Evolutionary conservation across 30 jellyfish, hydroid and myxozoan species (phyloP).

Genomic region (Sanderia malayensis): DNA sequence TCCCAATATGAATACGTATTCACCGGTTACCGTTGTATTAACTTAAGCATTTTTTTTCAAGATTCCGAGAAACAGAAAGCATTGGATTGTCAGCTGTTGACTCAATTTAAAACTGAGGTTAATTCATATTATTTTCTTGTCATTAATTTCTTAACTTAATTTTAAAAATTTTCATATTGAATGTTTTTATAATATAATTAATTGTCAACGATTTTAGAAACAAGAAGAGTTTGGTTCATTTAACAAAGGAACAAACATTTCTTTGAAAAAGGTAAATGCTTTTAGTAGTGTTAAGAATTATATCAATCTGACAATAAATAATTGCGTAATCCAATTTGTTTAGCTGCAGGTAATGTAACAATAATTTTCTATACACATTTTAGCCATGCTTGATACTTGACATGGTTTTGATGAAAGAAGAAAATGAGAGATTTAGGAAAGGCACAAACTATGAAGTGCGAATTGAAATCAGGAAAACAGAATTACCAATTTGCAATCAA

Average conservation of each 20-base stretch:
- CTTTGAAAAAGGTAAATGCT: conserved; percentile 6
- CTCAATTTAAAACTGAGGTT: conserved; percentile 51
- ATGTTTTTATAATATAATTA: background rate
- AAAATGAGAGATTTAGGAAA: background rate
- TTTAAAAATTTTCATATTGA: background rate
- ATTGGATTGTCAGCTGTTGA: conserved; percentile 28
- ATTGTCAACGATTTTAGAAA: background rate
- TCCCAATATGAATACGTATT: no score
- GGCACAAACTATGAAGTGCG: conserved; percentile 25
- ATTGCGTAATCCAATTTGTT: no score
- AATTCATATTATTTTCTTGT: background rate
- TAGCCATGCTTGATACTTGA: background rate
- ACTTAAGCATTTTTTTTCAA: no score
- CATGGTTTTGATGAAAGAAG: background rate
- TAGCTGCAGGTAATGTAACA: no score
- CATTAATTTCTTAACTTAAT: background rate
- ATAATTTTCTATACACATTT: background rate
- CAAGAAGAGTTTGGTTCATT: conserved; percentile 47
- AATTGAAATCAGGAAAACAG: conserved; percentile 1
- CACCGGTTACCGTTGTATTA: no score
- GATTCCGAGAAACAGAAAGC: conserved; percentile 14
- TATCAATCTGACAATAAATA: no score
- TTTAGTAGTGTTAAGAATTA: background rate
- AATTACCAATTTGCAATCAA: conserved; percentile 10
- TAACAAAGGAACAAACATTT: conserved; percentile 18